Conservation (phyloP, 2,113 vertebrate genomes). For the Oryzias woworae region DNA sequence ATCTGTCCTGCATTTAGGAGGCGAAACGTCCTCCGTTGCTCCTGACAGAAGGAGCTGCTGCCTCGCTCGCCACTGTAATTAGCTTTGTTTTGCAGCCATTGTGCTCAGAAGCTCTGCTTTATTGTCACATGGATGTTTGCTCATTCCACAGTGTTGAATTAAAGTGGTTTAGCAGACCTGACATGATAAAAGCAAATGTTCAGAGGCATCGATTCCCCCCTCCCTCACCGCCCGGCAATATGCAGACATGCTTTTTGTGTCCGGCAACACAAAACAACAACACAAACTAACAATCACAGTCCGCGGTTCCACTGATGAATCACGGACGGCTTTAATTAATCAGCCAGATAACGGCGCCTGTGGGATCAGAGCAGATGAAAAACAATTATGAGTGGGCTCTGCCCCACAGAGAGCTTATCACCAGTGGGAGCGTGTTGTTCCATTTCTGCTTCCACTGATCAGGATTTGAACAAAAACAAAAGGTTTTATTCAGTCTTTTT, state of each 20-base stretch:
- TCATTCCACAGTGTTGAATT: conserved; percentile 32
- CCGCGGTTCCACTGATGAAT: conserved; percentile 51
- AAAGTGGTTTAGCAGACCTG: conserved; percentile 38
- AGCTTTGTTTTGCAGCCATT: conserved; percentile 64
- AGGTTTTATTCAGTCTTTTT: not conserved
- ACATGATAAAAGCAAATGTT: conserved; percentile 26
- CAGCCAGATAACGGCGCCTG: conserved; percentile 38
- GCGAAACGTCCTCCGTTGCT: conserved; percentile 45
- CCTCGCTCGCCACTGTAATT: conserved; percentile 70
- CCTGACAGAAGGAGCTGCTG: conserved; percentile 53
- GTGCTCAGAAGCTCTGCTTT: conserved; percentile 48
- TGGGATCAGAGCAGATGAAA: conserved; percentile 17
- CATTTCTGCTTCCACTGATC: conserved; percentile 8
- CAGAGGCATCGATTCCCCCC: conserved; percentile 44
- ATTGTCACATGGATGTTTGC: conserved; percentile 32
- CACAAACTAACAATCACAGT: conserved; percentile 49
- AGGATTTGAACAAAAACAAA: not conserved
- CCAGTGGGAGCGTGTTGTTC: conserved; percentile 3
- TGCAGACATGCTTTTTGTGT: conserved; percentile 38
- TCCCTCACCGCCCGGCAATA: conserved; percentile 50
- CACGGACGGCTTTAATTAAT: conserved; percentile 50
- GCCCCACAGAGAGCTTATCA: conserved; percentile 27
- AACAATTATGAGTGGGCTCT: conserved; percentile 10
- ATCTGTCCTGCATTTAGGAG: conserved; percentile 60
- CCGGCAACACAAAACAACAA: conserved; percentile 5